Base-by-base conservation (phyloP, 2,797 vertebrate genomes). In the Champsocephalus gunnari region DNA sequence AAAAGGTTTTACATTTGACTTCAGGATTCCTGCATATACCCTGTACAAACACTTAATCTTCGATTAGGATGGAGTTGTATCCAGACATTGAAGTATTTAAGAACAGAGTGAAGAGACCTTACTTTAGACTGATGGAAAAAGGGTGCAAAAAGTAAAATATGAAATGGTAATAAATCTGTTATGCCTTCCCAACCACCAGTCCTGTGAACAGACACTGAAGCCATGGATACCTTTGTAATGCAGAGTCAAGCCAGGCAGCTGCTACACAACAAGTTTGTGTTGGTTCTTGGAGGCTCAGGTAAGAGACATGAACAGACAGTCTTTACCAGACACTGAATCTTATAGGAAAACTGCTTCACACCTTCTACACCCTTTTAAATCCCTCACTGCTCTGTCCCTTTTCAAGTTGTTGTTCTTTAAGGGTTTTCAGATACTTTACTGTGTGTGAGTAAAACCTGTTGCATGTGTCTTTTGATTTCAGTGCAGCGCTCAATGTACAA, bases 201-300 rank as follows among this genome's bases (percentile, higher is more conserved):
- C 57, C 11, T 34, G 4, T 16, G 3, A 47, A 53, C 17, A 9
- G 38, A 19, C 12, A 5, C 12, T 13, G 65, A 47, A 50, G 47
- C 41, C 24, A 77, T 80, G 77, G 16, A 17, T 48, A n/a, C n/a
- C 0, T 49, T 19, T 21, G 88, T 95, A 9, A 76, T 59, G 14
- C 85, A 80, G 3, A 75, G 51, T 0, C 89, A 95, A 59, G 93
- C 89, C 19, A 87, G 68, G 1, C 83, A 90, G 64, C 93, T 96
- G 45, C 91, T 95, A 0, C 94, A 95, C 87, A 96, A 96, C 90
- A 96, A 95, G 85, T 96, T 94, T 66, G 92, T 96, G 17, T 93
- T 94, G 75, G 79, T 96, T 60, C 81, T 96, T 16, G 95, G 96
- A 17, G 95, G 94, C 74, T 96, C 96, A 50, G 95, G 95, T 96